Percentiles rank a stretch among this genome's conserved stretches.
phyloP scores from a whole-genome alignment of 2,113 vertebrate genomes.

The Chionis minor region DNA sequence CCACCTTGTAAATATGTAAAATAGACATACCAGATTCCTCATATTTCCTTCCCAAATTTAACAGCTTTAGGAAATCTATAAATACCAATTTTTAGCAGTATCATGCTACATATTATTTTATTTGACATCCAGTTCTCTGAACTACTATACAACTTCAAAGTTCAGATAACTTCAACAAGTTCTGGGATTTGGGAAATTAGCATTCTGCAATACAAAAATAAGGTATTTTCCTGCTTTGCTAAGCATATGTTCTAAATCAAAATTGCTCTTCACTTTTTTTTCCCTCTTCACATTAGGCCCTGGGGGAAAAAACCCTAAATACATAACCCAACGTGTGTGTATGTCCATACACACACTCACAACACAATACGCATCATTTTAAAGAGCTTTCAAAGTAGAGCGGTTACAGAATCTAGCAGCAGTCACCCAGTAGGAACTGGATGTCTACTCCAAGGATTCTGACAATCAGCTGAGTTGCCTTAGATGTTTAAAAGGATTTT shows the following conservation, averaged over 20 bases:
- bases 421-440: not conserved
- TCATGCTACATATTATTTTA: not conserved
- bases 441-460: not conserved
- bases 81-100: not conserved
- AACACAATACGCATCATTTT: not conserved
- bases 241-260: not conserved
- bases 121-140: not conserved
- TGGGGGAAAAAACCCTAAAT: not conserved
- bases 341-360: too few relatives aligned
- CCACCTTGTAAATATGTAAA: not conserved
- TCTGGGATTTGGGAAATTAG: not conserved
- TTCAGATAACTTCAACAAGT: not conserved
- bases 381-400: not conserved
- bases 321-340: not conserved
- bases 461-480: not conserved
- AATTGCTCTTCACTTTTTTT: not conserved
- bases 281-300: not conserved
- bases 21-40: not conserved
- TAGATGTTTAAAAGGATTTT: not conserved
- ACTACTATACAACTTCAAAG: not conserved
- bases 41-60: not conserved
- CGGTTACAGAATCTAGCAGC: not conserved
- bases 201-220: not conserved
- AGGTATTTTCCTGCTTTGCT: not conserved
- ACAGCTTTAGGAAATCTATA: not conserved